phyloP scores from a whole-genome alignment of 2,888 invertebrate species.

The Galerucella nymphaeae region DNA sequence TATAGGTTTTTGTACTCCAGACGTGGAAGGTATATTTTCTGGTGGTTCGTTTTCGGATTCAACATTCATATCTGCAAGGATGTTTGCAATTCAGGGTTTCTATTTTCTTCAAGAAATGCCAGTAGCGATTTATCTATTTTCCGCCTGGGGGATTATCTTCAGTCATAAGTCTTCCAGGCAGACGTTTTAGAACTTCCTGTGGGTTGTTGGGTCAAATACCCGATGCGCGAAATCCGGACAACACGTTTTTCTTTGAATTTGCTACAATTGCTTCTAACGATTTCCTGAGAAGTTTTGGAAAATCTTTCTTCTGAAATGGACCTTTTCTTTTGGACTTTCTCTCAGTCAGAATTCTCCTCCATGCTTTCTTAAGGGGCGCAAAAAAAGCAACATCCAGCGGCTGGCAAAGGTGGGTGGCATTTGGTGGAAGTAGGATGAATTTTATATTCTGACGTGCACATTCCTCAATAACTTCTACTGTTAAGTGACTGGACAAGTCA shows the following conservation, averaged over 20 bases:
- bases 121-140: no score
- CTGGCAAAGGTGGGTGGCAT: constrained; percentile 44
- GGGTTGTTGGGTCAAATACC: constrained; percentile 1
- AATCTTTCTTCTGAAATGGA: constrained; percentile 36
- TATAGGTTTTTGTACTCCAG: no score
- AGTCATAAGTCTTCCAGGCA: background rate
- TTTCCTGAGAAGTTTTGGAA: constrained; percentile 29
- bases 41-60: no score
- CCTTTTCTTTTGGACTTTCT: constrained; percentile 40
- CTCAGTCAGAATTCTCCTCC: constrained; percentile 42
- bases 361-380: constrained; percentile 47
- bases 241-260: constrained; percentile 3
- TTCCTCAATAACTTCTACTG: constrained; percentile 46
- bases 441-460: constrained; percentile 54
- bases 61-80: no score
- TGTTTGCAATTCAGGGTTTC: no score
- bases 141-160: no score
- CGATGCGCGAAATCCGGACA: constrained; percentile 2
- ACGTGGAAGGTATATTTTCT: no score
- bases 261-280: background rate
- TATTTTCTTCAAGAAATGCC: no score
- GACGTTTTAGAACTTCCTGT: constrained; percentile 1
- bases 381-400: constrained; percentile 47
- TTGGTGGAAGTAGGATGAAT: constrained; percentile 53
- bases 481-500: constrained; percentile 53